Evolutionary conservation across 2,888 invertebrate species (phyloP).

Genomic region (Phaonia tiefii): DNA sequence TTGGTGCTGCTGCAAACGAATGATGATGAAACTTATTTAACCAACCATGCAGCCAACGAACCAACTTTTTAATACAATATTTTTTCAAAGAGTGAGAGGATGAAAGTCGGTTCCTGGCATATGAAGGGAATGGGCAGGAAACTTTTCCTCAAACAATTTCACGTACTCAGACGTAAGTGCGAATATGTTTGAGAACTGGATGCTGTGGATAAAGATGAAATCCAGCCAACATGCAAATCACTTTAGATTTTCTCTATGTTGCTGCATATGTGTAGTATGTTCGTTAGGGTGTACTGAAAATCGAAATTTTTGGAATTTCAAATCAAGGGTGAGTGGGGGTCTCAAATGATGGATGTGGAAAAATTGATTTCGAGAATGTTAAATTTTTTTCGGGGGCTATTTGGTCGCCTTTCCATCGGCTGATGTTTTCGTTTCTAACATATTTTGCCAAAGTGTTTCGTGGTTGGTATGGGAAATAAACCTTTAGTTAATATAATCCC

Average conservation of each 20-base stretch:
- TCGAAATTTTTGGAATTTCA: too few relatives aligned
- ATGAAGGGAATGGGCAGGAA: neutral
- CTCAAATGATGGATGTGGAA: too few relatives aligned
- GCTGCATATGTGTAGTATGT: neutral
- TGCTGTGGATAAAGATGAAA: conserved; percentile 28
- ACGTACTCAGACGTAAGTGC: conserved; percentile 42
- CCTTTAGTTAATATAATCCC: too few relatives aligned
- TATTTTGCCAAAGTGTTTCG: too few relatives aligned
- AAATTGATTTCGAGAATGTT: too few relatives aligned
- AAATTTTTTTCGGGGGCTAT: too few relatives aligned
- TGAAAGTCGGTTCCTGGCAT: neutral
- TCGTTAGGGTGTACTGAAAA: too few relatives aligned
- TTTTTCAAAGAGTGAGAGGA: neutral
- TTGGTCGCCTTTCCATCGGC: too few relatives aligned
- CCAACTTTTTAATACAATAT: conserved; percentile 58
- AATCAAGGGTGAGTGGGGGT: too few relatives aligned
- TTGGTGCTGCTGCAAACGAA: conserved; percentile 18
- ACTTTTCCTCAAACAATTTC: conserved; percentile 46
- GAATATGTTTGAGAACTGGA: conserved; percentile 3
- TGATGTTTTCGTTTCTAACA: too few relatives aligned
- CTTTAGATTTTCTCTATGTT: conserved; percentile 29
- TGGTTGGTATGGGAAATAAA: too few relatives aligned
- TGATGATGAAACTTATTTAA: conserved; percentile 59
- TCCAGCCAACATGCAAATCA: conserved; percentile 44
- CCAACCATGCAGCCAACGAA: conserved; percentile 51